These are phyloP conservation scores for Cuniculus paca DNA, from an alignment of 2,797 vertebrate genomes.

Conservation along the genomic window DNA sequence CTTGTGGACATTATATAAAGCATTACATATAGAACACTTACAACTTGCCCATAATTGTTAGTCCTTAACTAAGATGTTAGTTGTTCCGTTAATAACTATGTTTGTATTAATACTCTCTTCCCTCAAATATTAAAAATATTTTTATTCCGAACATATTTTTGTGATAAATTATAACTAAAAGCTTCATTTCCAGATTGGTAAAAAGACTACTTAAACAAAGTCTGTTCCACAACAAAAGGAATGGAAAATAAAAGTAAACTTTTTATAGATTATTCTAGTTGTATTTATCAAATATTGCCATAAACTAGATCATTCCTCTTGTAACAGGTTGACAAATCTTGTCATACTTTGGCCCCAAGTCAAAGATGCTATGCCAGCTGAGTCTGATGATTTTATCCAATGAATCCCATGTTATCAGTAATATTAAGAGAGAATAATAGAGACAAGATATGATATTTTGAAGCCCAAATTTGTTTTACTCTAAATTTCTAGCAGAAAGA, in stretches of 20 bases:
- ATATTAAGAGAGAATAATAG: background rate
- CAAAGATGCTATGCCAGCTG: background rate
- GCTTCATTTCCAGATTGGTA: background rate
- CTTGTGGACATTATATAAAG: background rate
- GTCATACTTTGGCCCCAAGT: background rate
- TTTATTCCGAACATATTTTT: background rate
- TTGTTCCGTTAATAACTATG: background rate
- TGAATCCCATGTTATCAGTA: background rate
- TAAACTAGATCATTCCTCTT: background rate
- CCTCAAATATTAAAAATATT: background rate
- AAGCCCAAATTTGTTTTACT: background rate
- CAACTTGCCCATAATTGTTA: background rate
- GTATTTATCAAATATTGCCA: background rate
- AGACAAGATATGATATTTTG: background rate
- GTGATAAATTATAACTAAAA: conserved; percentile 14
- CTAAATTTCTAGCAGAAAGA: background rate
- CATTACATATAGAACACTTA: background rate
- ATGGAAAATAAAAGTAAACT: background rate
- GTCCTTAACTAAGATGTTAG: background rate
- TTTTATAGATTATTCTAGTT: background rate
- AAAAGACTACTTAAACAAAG: background rate
- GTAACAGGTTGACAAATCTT: background rate
- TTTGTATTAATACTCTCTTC: background rate
- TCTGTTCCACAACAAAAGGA: conserved; percentile 1
- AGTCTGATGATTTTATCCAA: conserved; percentile 25